Conservation (phyloP, 1,140 invertebrate genomes). For the Bombus terrestris region DNA sequence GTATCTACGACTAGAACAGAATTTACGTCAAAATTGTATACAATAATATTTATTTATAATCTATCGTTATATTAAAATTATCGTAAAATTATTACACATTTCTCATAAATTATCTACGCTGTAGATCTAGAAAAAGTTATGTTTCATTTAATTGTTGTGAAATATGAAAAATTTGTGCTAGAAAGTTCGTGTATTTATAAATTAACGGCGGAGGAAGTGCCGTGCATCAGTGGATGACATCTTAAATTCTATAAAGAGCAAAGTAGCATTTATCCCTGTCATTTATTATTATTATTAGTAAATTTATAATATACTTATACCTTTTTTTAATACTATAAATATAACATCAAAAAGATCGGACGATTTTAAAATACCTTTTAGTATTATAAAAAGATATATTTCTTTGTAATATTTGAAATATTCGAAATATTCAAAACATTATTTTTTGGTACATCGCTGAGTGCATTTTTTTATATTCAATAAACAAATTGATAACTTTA, state of each 20-base stretch:
- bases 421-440: background rate
- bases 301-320: background rate
- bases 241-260: conserved; percentile 9
- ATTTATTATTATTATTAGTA: background rate
- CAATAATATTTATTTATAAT: background rate
- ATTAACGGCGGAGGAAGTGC: conserved; percentile 32
- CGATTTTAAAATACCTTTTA: background rate
- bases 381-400: background rate
- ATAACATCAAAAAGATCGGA: background rate
- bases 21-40: conserved; percentile 11
- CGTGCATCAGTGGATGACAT: conserved; percentile 24
- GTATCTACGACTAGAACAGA: background rate
- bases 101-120: background rate
- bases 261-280: background rate
- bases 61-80: conserved; percentile 6
- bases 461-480: too few relatives aligned
- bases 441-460: background rate
- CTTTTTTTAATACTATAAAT: background rate
- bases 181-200: conserved; percentile 19
- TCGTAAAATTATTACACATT: background rate
- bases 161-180: conserved; percentile 20
- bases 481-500: background rate
- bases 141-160: background rate
- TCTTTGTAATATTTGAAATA: background rate
- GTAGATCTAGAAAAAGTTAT: conserved; percentile 18